Percentiles rank a stretch among this genome's conserved stretches.
Conservation (phyloP, 2,113 vertebrate species). For the Sigmodon hispidus region DNA sequence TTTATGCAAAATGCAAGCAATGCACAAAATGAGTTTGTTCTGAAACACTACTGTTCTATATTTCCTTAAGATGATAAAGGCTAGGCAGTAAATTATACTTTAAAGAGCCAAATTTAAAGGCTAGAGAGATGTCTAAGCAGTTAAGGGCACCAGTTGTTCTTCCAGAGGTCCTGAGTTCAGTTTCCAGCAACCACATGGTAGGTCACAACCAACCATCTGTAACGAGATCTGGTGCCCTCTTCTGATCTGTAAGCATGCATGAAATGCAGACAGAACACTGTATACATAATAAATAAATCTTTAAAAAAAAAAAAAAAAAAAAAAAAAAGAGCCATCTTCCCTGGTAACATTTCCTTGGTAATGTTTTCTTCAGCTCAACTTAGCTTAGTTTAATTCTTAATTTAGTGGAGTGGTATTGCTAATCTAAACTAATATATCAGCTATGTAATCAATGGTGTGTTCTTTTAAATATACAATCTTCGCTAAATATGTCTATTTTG, state of each 20-base stretch:
- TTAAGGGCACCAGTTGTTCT: too few species aligned
- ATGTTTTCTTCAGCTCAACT: conserved; percentile 6
- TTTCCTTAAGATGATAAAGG: conserved; percentile 52
- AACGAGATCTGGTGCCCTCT: too few species aligned
- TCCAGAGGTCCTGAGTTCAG: too few species aligned
- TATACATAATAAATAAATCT: too few species aligned
- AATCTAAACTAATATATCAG: conserved; percentile 28
- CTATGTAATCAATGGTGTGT: neutral
- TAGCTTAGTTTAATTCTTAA: conserved; percentile 55
- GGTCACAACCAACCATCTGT: too few species aligned
- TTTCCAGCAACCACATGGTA: too few species aligned
- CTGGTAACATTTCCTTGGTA: conserved; percentile 37
- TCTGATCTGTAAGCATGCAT: too few species aligned
- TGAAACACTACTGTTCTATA: neutral
- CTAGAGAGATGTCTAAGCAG: too few species aligned
- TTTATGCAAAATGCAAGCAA: conserved; percentile 20
- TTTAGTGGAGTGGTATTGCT: conserved; percentile 36
- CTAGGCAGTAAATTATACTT: neutral
- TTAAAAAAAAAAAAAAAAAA: too few species aligned
- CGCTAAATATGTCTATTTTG: conserved; percentile 18
- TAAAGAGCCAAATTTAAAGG: too few species aligned
- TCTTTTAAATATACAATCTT: conserved; percentile 43
- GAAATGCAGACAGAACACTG: too few species aligned
- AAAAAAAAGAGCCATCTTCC: conserved; percentile 29
- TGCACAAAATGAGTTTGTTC: neutral